These are phyloP conservation scores for Todiramphus saurophagus DNA, from an alignment of 2,113 vertebrate species.

Conservation along the genomic window DNA sequence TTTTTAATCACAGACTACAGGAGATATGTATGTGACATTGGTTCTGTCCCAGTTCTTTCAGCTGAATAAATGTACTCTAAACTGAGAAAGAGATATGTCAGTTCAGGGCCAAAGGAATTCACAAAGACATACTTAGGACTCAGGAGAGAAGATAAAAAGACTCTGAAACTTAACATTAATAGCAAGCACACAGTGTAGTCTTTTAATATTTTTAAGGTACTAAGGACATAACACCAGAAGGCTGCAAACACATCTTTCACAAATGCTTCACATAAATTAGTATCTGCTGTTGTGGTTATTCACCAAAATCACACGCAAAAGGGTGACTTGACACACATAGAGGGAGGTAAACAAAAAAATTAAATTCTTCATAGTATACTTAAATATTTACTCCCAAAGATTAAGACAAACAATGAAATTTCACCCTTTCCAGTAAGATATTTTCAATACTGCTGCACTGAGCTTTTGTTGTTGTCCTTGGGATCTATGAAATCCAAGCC, in stretches of 20 bases:
- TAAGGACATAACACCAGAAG: not conserved
- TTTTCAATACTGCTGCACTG: not conserved
- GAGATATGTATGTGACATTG: not conserved
- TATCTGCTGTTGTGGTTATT: not conserved
- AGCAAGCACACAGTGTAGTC: not conserved
- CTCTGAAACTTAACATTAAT: constrained; percentile 14
- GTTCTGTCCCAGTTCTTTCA: not conserved
- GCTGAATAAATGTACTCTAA: not conserved
- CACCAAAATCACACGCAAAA: not conserved
- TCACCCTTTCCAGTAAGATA: not conserved
- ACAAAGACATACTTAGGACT: not conserved
- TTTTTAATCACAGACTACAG: not conserved
- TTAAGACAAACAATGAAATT: not conserved
- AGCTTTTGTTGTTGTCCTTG: not conserved
- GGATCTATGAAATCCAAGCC: not conserved
- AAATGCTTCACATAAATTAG: not conserved
- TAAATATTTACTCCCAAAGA: not conserved
- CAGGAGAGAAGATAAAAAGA: not conserved
- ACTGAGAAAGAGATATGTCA: not conserved
- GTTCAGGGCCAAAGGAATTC: constrained; percentile 4
- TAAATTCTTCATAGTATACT: not conserved
- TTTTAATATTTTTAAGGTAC: not conserved
- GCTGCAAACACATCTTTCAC: not conserved
- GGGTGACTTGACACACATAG: not conserved
- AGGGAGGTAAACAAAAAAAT: not conserved